Evolutionary conservation across 2,113 vertebrate species (phyloP).

Genomic region (Desmodus rotundus): DNA sequence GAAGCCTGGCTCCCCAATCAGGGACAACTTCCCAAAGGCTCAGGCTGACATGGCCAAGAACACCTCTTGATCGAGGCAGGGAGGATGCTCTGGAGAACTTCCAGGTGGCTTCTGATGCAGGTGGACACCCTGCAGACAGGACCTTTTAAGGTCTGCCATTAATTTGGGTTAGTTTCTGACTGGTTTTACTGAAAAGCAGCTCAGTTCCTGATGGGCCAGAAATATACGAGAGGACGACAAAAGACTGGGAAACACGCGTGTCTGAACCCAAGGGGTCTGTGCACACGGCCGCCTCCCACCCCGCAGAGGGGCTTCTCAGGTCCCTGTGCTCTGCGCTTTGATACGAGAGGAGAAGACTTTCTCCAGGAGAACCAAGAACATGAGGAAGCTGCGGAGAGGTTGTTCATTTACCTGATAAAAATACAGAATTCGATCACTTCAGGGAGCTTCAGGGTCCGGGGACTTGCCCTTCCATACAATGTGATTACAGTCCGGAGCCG

Average conservation of each 20-base stretch:
- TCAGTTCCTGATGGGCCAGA: not conserved
- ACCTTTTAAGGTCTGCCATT: not conserved
- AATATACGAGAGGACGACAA: not conserved
- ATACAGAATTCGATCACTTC: not conserved
- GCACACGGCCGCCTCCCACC: not conserved
- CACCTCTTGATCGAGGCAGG: not conserved
- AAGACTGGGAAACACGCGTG: not conserved
- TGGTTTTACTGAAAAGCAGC: not conserved
- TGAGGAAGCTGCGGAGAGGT: not conserved
- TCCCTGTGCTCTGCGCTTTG: not conserved
- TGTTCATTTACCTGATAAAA: conserved; percentile 8
- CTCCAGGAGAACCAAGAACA: not conserved
- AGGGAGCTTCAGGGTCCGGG: not conserved
- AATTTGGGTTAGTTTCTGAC: not conserved
- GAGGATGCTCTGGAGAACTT: not conserved
- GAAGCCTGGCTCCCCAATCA: not conserved
- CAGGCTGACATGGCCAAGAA: not conserved
- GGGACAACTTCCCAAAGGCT: not conserved
- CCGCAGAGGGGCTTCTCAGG: not conserved
- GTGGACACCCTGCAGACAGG: not conserved
- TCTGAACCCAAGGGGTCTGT: not conserved
- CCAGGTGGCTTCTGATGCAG: not conserved
- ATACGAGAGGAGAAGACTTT: not conserved
- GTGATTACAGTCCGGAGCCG: not conserved
- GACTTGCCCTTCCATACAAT: not conserved